Evolutionary conservation across 2,113 vertebrate genomes (phyloP).

Genomic region (Numida meleagris): DNA sequence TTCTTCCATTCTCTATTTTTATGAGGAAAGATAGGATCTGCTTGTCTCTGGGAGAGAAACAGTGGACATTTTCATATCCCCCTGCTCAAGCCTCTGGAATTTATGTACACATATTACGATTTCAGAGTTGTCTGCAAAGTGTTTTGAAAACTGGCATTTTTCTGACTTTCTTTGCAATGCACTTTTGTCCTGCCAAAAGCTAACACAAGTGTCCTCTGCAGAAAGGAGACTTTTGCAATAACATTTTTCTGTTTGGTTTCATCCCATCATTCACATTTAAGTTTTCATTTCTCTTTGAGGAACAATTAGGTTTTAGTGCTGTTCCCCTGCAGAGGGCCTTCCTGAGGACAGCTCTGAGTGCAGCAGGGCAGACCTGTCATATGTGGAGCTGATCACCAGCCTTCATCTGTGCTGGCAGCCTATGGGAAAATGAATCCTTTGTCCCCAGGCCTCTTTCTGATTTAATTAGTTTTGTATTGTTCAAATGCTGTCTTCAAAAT

Average conservation of each 20-base stretch:
- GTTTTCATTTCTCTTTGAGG: neutral
- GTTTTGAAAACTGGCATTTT: neutral
- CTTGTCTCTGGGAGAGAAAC: neutral
- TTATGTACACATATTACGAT: neutral
- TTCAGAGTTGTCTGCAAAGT: neutral
- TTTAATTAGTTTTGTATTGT: slow-evolving; percentile 41
- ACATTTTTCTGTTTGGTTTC: neutral
- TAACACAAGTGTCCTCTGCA: neutral
- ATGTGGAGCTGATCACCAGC: neutral
- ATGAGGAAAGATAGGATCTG: neutral
- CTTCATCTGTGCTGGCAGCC: neutral
- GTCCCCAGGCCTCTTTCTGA: slow-evolving; percentile 16
- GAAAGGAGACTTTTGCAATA: slow-evolving; percentile 39
- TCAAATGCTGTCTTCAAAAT: neutral
- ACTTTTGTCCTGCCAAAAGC: slow-evolving; percentile 7
- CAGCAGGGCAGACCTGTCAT: neutral
- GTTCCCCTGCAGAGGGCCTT: neutral
- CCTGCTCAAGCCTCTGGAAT: neutral
- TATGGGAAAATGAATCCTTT: slow-evolving; percentile 13
- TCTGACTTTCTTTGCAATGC: neutral
- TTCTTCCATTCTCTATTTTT: neutral
- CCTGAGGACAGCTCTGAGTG: neutral
- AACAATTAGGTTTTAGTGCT: neutral
- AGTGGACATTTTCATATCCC: neutral
- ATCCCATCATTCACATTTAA: neutral